A percentile compares a stretch with the other conserved stretches of the same genome.
Evolutionary conservation across 2,113 vertebrate genomes (phyloP).

Genomic region (Pantherophis guttatus): DNA sequence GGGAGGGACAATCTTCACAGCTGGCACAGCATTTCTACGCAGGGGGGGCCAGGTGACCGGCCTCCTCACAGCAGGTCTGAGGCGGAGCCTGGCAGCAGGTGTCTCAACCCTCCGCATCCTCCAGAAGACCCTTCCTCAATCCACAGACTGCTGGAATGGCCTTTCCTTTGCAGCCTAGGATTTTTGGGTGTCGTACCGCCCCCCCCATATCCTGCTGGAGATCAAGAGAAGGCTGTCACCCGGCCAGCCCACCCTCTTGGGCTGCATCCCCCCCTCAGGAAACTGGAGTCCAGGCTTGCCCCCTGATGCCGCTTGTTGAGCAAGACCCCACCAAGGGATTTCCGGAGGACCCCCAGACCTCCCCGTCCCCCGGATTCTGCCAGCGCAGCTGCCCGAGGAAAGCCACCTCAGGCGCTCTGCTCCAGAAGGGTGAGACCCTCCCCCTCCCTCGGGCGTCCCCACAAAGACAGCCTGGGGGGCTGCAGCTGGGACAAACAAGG

Average conservation of each 20-base stretch:
- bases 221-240: not conserved
- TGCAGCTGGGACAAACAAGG: not conserved
- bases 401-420: no score
- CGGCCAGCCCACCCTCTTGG: not conserved
- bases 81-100: not conserved
- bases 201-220: not conserved
- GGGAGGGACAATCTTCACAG: not conserved
- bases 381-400: not conserved
- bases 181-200: fast-evolving
- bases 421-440: not conserved
- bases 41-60: not conserved
- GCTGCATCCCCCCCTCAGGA: not conserved
- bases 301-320: not conserved
- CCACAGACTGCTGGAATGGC: not conserved
- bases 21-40: not conserved
- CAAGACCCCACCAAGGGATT: not conserved
- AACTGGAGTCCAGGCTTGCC: not conserved
- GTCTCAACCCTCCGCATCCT: not conserved
- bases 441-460: not conserved
- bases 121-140: not conserved
- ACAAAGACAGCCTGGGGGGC: not conserved
- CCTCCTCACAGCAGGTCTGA: not conserved
- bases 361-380: not conserved
- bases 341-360: no score
- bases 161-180: not conserved